A percentile compares a stretch with the other conserved stretches of the same genome.
Conservation (phyloP, 2,113 vertebrate species). For the Herpetotheres cachinnans region DNA sequence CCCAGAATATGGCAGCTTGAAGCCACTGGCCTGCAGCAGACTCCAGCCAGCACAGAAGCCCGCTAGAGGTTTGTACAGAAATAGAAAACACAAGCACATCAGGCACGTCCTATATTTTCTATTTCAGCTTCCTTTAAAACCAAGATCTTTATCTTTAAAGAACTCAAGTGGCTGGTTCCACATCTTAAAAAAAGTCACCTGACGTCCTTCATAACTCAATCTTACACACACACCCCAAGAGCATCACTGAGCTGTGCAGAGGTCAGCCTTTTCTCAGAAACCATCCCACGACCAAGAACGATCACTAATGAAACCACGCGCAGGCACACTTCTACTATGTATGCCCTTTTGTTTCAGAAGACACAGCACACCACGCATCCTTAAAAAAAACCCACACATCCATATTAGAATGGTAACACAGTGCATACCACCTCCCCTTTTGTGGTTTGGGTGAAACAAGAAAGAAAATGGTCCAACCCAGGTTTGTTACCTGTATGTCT, state of each 20-base stretch:
- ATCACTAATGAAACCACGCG: accelerated
- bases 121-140: background rate
- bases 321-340: background rate
- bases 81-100: background rate
- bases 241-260: background rate
- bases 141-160: background rate
- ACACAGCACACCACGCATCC: background rate
- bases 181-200: background rate
- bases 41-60: background rate
- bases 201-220: background rate
- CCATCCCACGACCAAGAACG: background rate
- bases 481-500: background rate
- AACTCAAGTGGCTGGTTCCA: background rate
- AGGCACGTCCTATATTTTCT: background rate
- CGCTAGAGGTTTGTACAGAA: background rate
- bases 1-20: accelerated
- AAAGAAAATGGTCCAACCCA: background rate
- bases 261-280: background rate
- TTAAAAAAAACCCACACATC: background rate
- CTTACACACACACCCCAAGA: background rate
- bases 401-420: accelerated
- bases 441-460: background rate
- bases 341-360: background rate
- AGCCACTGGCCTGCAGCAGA: background rate
- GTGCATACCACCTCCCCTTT: accelerated